Conservation (phyloP, 2,113 vertebrate genomes). For the Pedionomus torquatus region DNA sequence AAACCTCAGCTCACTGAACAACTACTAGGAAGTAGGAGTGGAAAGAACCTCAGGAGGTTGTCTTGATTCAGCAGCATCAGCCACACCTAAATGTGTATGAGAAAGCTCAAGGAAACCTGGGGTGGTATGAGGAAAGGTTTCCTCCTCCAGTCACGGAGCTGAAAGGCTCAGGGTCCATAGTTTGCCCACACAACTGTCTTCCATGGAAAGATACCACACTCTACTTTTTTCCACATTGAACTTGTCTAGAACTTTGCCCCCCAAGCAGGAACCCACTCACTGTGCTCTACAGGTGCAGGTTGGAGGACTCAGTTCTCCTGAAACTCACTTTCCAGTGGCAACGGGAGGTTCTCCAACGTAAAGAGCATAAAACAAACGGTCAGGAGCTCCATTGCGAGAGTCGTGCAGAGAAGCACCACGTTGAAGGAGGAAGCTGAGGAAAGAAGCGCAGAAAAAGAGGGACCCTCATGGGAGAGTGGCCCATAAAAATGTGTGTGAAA, state of each 20-base stretch:
- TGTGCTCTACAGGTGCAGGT: background rate
- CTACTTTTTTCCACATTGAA: background rate
- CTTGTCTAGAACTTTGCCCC: background rate
- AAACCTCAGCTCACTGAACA: background rate
- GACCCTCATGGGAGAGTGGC: background rate
- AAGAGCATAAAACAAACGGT: conserved; percentile 86
- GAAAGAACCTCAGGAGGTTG: background rate
- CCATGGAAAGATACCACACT: background rate
- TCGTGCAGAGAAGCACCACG: conserved; percentile 79
- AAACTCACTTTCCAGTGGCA: conserved; percentile 82
- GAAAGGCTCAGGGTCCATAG: background rate
- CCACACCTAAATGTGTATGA: background rate
- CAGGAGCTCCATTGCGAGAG: conserved; percentile 81
- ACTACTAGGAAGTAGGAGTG: background rate
- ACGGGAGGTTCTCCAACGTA: conserved; percentile 78
- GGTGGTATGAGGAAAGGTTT: background rate
- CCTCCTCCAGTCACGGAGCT: background rate
- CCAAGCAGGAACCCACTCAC: background rate
- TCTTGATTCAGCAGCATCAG: background rate
- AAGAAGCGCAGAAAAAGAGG: background rate
- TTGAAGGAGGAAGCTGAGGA: conserved; percentile 80
- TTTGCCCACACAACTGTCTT: background rate
- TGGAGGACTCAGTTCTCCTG: background rate
- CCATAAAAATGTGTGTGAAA: background rate
- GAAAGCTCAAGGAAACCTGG: background rate